Conservation (phyloP, 2,888 invertebrate genomes). For the Napeogenes sylphis region DNA sequence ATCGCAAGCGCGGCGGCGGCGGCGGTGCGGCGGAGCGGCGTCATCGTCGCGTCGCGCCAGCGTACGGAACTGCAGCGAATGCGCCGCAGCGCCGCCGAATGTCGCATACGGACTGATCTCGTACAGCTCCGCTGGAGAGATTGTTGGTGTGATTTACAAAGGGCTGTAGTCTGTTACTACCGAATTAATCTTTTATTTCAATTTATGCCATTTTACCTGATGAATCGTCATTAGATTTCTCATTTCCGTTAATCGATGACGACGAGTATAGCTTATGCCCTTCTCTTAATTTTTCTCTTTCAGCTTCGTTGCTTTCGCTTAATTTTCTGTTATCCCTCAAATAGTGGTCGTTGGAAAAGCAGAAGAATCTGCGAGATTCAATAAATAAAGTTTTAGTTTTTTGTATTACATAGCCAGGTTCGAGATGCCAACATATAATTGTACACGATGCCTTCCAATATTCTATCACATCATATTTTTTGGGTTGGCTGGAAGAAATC, state of each 20-base stretch:
- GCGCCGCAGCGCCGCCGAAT: slow-evolving; percentile 80
- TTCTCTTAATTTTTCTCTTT: slow-evolving; percentile 70
- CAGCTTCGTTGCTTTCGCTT: slow-evolving; percentile 73
- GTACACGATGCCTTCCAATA: too few relatives aligned
- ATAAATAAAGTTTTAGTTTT: not conserved
- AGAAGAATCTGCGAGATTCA: slow-evolving; percentile 56
- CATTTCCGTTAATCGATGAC: slow-evolving; percentile 74
- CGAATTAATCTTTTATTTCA: not conserved
- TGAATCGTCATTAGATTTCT: slow-evolving; percentile 73
- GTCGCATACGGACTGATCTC: slow-evolving; percentile 90
- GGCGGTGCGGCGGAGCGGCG: slow-evolving; percentile 65
- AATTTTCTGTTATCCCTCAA: slow-evolving; percentile 69
- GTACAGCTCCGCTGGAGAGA: slow-evolving; percentile 79
- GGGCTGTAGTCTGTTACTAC: not conserved
- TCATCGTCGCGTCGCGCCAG: slow-evolving; percentile 82
- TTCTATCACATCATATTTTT: too few relatives aligned
- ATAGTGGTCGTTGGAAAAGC: slow-evolving; percentile 66
- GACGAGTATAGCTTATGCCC: slow-evolving; percentile 74
- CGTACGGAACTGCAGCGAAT: slow-evolving; percentile 88
- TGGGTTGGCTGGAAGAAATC: too few relatives aligned
- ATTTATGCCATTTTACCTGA: slow-evolving; percentile 52
- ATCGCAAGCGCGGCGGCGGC: slow-evolving; percentile 66
- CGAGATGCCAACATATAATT: not conserved
- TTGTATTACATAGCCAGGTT: not conserved
- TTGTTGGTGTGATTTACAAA: too few relatives aligned